A percentile compares a stretch with the other conserved stretches of the same genome.
Evolutionary conservation across 2,113 vertebrate genomes (phyloP).

Genomic region (Peromyscus maniculatus): DNA sequence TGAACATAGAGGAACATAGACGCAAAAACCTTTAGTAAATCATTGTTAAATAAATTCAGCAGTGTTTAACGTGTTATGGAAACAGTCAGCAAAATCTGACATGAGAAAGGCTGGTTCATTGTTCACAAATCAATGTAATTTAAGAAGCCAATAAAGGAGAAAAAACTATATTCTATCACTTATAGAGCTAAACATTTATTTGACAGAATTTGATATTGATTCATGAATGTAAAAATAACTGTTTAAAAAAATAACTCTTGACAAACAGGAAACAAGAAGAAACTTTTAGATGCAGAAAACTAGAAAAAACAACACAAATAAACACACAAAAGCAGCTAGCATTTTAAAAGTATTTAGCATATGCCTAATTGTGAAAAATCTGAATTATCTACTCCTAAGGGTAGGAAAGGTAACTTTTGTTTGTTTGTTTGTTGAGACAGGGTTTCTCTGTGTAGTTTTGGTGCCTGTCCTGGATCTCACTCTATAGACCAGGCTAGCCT

Average conservation of each 20-base stretch:
- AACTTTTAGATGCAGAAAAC: neutral
- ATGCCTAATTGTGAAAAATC: neutral
- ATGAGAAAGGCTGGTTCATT: neutral
- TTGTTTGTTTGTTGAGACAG: no score
- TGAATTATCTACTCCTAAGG: neutral
- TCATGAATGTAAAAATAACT: neutral
- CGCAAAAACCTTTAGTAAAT: neutral
- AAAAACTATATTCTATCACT: constrained; percentile 1
- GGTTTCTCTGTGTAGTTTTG: no score
- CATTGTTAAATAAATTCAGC: neutral
- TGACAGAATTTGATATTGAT: neutral
- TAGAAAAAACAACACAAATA: neutral
- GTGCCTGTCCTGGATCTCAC: no score
- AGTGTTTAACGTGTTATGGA: neutral
- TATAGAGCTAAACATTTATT: neutral
- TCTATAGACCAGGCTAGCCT: no score
- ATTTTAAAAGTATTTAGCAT: neutral
- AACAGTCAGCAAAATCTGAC: neutral
- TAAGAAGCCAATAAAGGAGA: neutral
- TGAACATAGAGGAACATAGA: neutral
- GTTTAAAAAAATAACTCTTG: neutral
- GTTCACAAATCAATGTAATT: constrained; percentile 1
- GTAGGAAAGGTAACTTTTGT: neutral
- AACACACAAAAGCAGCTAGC: neutral
- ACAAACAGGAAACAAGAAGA: neutral